Conservation (phyloP, 1,140 invertebrate genomes). For the Sitophilus oryzae region DNA sequence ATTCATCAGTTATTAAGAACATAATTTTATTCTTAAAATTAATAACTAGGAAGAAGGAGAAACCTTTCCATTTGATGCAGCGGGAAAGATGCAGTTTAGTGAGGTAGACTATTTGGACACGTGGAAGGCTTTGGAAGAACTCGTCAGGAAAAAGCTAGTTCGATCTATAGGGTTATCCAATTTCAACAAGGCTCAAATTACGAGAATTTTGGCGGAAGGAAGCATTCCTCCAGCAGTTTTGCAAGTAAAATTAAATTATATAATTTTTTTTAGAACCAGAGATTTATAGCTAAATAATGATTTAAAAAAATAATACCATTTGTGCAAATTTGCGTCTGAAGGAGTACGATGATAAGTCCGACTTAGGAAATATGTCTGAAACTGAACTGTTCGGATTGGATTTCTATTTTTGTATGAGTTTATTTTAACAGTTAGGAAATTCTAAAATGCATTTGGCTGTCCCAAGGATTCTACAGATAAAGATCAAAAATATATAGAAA, state of each 20-base stretch:
- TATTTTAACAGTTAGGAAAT: no score
- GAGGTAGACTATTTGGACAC: slow-evolving; percentile 81
- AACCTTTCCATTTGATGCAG: slow-evolving; percentile 56
- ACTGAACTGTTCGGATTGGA: no score
- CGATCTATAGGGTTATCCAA: slow-evolving; percentile 85
- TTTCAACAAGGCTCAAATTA: slow-evolving; percentile 79
- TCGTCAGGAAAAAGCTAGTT: slow-evolving; percentile 63
- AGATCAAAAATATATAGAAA: no score
- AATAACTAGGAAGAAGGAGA: slow-evolving; percentile 37
- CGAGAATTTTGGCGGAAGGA: slow-evolving; percentile 54
- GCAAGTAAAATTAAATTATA: slow-evolving; percentile 18
- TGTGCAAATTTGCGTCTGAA: no score
- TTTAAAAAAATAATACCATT: neutral
- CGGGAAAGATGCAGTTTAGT: slow-evolving; percentile 48
- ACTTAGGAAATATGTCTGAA: no score
- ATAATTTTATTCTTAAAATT: neutral
- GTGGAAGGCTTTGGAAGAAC: slow-evolving; percentile 82
- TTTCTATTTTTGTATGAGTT: no score
- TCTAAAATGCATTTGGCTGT: no score
- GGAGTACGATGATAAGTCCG: no score
- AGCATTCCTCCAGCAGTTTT: slow-evolving; percentile 23
- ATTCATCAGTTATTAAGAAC: slow-evolving; percentile 9
- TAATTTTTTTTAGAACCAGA: neutral
- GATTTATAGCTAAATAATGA: neutral
- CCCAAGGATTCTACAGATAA: no score